Base-by-base conservation (phyloP, 2,797 vertebrate genomes). In the Pterois miles region DNA sequence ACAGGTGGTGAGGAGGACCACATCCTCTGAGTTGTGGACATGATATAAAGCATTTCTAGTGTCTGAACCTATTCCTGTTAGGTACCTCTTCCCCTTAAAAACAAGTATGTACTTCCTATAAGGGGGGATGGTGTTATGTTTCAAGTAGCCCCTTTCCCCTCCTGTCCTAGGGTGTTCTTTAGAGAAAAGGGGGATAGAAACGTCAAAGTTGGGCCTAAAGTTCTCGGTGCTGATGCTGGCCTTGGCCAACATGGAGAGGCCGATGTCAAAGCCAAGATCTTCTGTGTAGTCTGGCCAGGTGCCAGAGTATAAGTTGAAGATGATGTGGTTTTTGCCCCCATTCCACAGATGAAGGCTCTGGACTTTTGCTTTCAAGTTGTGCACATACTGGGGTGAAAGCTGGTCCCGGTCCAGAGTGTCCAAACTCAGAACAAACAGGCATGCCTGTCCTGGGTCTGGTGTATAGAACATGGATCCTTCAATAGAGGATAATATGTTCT, bases 251-350 rank as follows among this genome's bases (percentile, higher is more conserved):
- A 99, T 99, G 71, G 98, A 98, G 81, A 97, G 96, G 83, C 98
- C 98, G 0, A 99, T 97, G 91, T 99, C 98, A 18, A 99, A 98
- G 29, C 98, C 98, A 34, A 99, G 93, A 86, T 99, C 98, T 89
- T 99, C 98, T 0, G 98, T 99, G 93, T 99, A 99, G 95, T 99
- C 97, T 10, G 98, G 98, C 98, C 98, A 99, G 38, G 98, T 99
- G 75, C 98, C 98, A 0, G 98, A 99, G 91, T 99, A 99, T 93
- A 99, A 95, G 91, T 99, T 99, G 93, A 99, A 99, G 95, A 99
- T 97, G 90, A 99, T 96, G 93, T 99, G 98, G 91, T 99, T 99
- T 94, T 95, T 97, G 82, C 98, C 98, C 53, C 96, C 97, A 87
- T 98, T 99, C 98, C 98, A 99, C 86, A 98, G 94, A 90, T 96